Percentiles rank a stretch among this genome's conserved stretches.
These are phyloP conservation scores for Struthio camelus DNA, from an alignment of 2,113 vertebrate genomes.

Conservation along the genomic window DNA sequence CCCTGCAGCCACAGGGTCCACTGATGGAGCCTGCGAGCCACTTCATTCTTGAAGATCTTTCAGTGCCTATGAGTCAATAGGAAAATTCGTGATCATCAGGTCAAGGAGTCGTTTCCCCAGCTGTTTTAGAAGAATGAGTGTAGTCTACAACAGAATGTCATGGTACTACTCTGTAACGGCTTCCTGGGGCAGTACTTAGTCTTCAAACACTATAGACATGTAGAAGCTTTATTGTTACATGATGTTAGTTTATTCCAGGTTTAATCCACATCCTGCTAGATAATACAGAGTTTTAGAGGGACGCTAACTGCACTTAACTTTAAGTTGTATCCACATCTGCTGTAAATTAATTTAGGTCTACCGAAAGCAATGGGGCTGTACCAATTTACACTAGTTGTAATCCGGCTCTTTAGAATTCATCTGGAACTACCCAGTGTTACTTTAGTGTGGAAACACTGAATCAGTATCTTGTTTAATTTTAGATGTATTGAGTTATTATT, in stretches of 20 bases:
- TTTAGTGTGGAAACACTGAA: constrained; percentile 39
- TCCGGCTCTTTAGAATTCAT: neutral
- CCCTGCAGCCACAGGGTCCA: neutral
- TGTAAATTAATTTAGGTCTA: neutral
- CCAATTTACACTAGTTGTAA: neutral
- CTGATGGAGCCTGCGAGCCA: neutral
- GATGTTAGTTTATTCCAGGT: neutral
- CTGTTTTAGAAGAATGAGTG: neutral
- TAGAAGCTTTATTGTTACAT: neutral
- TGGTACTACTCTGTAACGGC: neutral
- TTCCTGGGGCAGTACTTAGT: neutral
- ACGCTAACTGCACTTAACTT: neutral
- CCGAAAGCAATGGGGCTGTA: neutral
- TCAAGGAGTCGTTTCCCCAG: neutral
- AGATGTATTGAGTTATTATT: neutral
- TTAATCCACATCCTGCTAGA: neutral
- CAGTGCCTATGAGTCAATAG: neutral
- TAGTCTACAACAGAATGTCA: neutral
- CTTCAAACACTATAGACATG: neutral
- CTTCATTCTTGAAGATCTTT: neutral
- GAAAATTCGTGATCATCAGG: neutral
- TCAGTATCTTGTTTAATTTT: constrained; percentile 34
- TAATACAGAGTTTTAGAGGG: neutral
- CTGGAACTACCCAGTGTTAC: neutral
- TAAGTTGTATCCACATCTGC: constrained; percentile 1